Evolutionary conservation across 2,888 invertebrate genomes (phyloP), one percentile per base, ranked within the genome.

Genomic region (Phyllotreta striolata): DNA sequence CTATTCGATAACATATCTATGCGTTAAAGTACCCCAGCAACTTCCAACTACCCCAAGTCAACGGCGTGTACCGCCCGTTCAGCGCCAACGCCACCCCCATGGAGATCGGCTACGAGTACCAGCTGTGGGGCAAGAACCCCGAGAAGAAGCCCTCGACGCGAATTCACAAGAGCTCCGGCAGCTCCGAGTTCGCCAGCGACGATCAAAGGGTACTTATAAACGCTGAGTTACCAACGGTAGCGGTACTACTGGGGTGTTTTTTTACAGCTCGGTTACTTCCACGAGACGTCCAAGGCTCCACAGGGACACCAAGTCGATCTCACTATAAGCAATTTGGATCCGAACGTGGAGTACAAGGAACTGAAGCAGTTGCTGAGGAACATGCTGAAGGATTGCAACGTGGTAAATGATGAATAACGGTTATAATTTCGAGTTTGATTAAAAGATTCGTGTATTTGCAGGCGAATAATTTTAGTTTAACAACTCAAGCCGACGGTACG

Each of bases 311-410:
- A 74, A 68, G 74, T 76, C 7, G 88, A 88, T 76, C 81, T 89
- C 54, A 84, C 86, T 68, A 87, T 91, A 38, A 87, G 89, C 9
- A 91, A 91, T 80, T 81, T 91, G 68, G 91, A 91, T 80, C 87
- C 88, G 72, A 87, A 85, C 67, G 87, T 90, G 70, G 87, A 88
- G 74, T 82, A 85, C 0, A 85, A 86, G 66, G 89, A 90, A 71
- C 85, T 91, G 83, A 86, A 86, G 74, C 85, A 85, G 68, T 84
- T 88, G 66, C 82, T 91, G 10, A 82, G 84, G 51, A 83, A 85
- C 35, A 84, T 88, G 66, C 88, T 91, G 73, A 85, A 86, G 75
- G 87, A 89, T 73, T 87, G 87, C 75, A 86, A 87, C 4, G 85
- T 85, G 84, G 89, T 88, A 79, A 24, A 24, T 24, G 24, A 24